Percentiles rank a stretch among this genome's conserved stretches.
Conservation (phyloP, 1,140 invertebrate species). For the Venturia canescens region DNA sequence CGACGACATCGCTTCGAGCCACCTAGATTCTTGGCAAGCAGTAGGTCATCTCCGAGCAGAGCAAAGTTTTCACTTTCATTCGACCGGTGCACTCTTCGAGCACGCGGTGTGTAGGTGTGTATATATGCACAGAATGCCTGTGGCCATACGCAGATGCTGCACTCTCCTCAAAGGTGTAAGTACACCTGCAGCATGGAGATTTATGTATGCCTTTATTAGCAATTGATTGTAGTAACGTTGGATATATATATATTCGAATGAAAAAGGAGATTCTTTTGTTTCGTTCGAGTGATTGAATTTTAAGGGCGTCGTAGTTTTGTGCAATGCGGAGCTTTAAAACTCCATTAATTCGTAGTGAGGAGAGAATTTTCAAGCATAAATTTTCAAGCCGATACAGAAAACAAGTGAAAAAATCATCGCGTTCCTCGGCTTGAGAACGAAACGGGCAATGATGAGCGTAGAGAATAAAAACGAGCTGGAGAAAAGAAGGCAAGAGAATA, state of each 20-base stretch:
- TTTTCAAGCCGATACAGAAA: too few relatives aligned
- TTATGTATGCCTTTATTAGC: not conserved
- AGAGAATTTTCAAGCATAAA: too few relatives aligned
- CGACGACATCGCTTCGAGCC: constrained; percentile 56
- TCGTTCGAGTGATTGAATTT: not conserved
- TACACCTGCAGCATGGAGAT: constrained; percentile 3
- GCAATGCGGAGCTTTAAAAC: too few relatives aligned
- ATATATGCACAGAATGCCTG: not conserved
- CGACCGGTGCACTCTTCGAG: constrained; percentile 46
- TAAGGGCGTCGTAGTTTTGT: too few relatives aligned
- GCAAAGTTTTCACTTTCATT: constrained; percentile 76
- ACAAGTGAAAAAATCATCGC: too few relatives aligned
- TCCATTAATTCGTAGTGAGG: too few relatives aligned
- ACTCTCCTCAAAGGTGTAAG: constrained; percentile 8
- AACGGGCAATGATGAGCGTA: not conserved
- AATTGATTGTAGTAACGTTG: not conserved
- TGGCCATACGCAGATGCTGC: not conserved
- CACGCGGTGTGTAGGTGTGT: not conserved
- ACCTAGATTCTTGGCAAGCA: constrained; percentile 75
- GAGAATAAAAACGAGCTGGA: not conserved
- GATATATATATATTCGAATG: not conserved
- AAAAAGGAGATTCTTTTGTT: not conserved
- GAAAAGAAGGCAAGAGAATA: constrained; percentile 12
- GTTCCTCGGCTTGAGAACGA: too few relatives aligned
- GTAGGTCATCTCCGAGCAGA: constrained; percentile 72